Evolutionary conservation across 2,113 vertebrate species (phyloP), one percentile per base, ranked within the genome.

Genomic region (Toxotes chatareus): DNA sequence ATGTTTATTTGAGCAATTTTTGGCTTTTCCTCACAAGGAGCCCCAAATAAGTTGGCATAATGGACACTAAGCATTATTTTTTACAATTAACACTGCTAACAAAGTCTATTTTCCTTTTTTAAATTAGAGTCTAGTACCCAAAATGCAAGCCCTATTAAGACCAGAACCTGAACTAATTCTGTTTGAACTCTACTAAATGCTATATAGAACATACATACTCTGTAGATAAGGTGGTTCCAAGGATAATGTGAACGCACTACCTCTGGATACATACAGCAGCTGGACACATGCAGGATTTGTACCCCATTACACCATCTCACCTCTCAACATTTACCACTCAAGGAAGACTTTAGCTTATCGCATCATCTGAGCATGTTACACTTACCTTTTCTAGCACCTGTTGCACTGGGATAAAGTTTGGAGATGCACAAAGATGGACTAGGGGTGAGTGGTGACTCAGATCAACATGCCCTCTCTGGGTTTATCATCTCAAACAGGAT

Each of bases 31-130:
- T 44, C 64, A 67, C 23, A 63, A 57, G 66, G 68, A 75, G n/a
- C 8, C 31, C 38, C 7, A 79, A 83, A 81, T 60, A 74, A 36
- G 38, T 44, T 72, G 51, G 42, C 70, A 76, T 63, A 56, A 72
- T 31, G 34, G 59, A 85, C 59, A 7, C 57, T 34, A 59, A 19
- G 23, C 46, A 44, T 23, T n/a, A 31, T 38, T 72, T 77, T 86
- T 27, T 27, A 27, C 51, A 82, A 64, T 79, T 56, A 64, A 27
- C 60, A 47, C 47, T 44, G 36, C 70, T 46, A 32, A 60, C 46
- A 40, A n/a, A 56, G 42, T 60, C 67, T 53, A 36, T 27, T 46
- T 62, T 40, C 65, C 27, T 9, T 4, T 23, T 68, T 77, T 21
- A 80, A 46, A 61, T 19, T 27, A 27, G 14, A 55, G 34, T 68